phyloP scores from a whole-genome alignment of 92 coral and sea anemone species.

The Nematostella vectensis region DNA sequence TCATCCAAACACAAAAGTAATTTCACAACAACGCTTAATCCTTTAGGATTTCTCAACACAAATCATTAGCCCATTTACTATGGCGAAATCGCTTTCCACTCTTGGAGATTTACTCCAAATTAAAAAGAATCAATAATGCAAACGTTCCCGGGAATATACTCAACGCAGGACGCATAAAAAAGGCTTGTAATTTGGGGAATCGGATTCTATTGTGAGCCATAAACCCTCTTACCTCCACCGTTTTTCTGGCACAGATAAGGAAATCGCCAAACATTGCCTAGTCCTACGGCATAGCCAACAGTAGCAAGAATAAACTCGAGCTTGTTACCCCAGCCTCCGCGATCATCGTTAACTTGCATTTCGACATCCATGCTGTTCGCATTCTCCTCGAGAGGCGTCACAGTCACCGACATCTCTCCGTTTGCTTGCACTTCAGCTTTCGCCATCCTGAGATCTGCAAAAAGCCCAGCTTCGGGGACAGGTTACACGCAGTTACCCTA shows the following conservation, averaged over 20 bases:
- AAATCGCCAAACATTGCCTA: conserved; percentile 35
- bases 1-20: too few relatives aligned
- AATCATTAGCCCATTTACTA: too few relatives aligned
- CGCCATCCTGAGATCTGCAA: conserved; percentile 10
- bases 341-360: conserved; percentile 21
- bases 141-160: not conserved
- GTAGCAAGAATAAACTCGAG: conserved; percentile 31
- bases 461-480: too few relatives aligned
- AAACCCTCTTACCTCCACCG: conserved; percentile 25
- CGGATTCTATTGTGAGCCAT: not conserved
- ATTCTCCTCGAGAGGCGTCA: conserved; percentile 10
- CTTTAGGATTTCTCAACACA: too few relatives aligned
- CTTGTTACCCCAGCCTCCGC: conserved; percentile 39
- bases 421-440: conserved; percentile 17
- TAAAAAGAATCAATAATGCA: too few relatives aligned
- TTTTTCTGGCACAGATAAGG: conserved; percentile 32
- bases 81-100: too few relatives aligned
- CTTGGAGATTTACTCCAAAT: too few relatives aligned
- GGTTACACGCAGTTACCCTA: too few relatives aligned
- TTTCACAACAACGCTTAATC: too few relatives aligned
- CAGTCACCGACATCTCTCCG: conserved; percentile 21
- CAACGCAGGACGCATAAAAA: not conserved
- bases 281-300: conserved; percentile 30
- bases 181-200: not conserved
- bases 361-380: conserved; percentile 1